Evolutionary conservation across 2,888 invertebrate species (phyloP).

Genomic region (Lithophane socia): DNA sequence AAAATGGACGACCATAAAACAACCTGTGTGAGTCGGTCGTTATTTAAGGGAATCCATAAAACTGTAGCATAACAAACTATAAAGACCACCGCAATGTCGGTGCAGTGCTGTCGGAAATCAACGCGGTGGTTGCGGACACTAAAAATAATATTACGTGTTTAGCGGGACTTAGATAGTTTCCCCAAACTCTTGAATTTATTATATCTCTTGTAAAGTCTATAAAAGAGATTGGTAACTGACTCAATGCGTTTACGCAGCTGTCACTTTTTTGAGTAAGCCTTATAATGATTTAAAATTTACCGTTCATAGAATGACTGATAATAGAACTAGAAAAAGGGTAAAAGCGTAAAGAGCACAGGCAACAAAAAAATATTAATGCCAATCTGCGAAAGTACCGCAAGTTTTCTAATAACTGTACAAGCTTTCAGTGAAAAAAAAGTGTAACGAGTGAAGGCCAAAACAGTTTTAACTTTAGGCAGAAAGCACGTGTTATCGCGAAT

Average conservation of each 20-base stretch:
- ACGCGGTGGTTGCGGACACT: slow-evolving; percentile 82
- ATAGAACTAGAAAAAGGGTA: slow-evolving; percentile 44
- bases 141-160: slow-evolving; percentile 76
- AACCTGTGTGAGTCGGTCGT: slow-evolving; percentile 79
- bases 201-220: slow-evolving; percentile 40
- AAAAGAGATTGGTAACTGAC: not conserved
- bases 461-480: slow-evolving; percentile 26
- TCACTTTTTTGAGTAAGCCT: slow-evolving; percentile 15
- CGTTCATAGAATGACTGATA: slow-evolving; percentile 30
- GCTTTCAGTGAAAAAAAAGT: slow-evolving; percentile 29
- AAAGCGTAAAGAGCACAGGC: slow-evolving; percentile 31
- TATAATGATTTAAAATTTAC: slow-evolving; percentile 17
- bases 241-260: not conserved
- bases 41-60: slow-evolving; percentile 85
- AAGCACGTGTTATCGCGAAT: slow-evolving; percentile 21
- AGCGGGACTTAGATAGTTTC: slow-evolving; percentile 50
- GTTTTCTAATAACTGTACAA: slow-evolving; percentile 51
- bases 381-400: slow-evolving; percentile 50
- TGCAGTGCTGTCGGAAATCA: slow-evolving; percentile 74
- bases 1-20: slow-evolving; percentile 78
- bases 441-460: slow-evolving; percentile 40
- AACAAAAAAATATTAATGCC: slow-evolving; percentile 39
- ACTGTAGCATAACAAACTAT: slow-evolving; percentile 82
- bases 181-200: slow-evolving; percentile 37
- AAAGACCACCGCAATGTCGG: slow-evolving; percentile 86